phyloP scores from a whole-genome alignment of 2,797 vertebrate species.

The Chiropotes sagulatus region DNA sequence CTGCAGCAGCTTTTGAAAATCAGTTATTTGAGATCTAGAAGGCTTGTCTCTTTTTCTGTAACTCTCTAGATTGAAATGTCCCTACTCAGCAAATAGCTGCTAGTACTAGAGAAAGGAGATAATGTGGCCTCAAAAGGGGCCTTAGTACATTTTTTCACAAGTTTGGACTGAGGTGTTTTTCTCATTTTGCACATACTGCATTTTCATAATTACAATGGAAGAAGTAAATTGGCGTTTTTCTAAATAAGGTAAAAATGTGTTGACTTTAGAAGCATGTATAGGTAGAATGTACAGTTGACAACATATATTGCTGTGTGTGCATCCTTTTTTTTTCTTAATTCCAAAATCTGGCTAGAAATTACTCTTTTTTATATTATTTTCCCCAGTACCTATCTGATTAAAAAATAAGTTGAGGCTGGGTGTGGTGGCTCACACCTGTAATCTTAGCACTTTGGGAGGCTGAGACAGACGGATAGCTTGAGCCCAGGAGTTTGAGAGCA shows the following conservation, averaged over 20 bases:
- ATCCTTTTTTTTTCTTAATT: background rate
- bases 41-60: background rate
- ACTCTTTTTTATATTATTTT: background rate
- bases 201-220: conserved; percentile 32
- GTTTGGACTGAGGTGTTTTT: background rate
- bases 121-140: background rate
- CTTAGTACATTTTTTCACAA: background rate
- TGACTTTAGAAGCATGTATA: background rate
- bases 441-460: background rate
- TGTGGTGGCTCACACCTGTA: background rate
- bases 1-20: background rate
- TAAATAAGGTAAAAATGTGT: background rate
- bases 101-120: background rate
- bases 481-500: background rate
- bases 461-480: background rate
- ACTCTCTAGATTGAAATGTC: background rate
- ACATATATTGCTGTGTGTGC: background rate
- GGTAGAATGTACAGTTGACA: background rate
- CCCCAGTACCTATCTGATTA: background rate
- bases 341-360: background rate
- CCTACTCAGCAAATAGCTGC: background rate
- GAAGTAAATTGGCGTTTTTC: background rate
- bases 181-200: background rate
- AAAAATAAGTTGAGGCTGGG: background rate
- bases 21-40: background rate